A percentile compares a stretch with the other conserved stretches of the same genome.
These are phyloP conservation scores for Rhagium mordax DNA, from an alignment of 2,888 invertebrate species.

Conservation along the genomic window DNA sequence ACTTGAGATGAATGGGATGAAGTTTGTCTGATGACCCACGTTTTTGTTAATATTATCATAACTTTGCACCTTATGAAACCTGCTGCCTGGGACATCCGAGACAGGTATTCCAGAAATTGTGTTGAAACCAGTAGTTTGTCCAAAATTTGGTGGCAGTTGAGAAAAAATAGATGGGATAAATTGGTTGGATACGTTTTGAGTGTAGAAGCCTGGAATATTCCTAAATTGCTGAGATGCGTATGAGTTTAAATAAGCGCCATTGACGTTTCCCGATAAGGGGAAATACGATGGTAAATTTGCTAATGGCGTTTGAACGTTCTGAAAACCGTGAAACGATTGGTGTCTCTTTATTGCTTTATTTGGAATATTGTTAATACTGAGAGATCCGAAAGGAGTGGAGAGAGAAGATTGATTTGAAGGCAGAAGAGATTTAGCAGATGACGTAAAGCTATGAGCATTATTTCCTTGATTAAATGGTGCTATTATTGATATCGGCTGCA, in stretches of 20 bases:
- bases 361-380: constrained; percentile 21
- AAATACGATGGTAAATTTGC: constrained; percentile 36
- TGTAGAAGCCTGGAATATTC: neutral
- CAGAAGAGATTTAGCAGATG: constrained; percentile 53
- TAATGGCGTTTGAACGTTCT: constrained; percentile 46
- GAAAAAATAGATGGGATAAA: constrained; percentile 54
- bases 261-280: constrained; percentile 42
- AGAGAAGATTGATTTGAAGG: constrained; percentile 35
- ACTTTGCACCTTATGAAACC: constrained; percentile 21
- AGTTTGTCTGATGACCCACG: neutral
- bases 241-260: constrained; percentile 45
- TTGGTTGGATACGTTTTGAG: constrained; percentile 21
- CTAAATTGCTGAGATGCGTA: constrained; percentile 34
- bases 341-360: constrained; percentile 61
- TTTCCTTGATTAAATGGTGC: constrained; percentile 71
- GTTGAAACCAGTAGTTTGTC: constrained; percentile 41
- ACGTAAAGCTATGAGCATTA: constrained; percentile 51
- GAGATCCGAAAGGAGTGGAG: constrained; percentile 4
- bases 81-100: neutral
- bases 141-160: constrained; percentile 50
- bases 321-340: constrained; percentile 68
- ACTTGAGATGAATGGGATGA: neutral
- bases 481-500: constrained; percentile 75
- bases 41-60: neutral
- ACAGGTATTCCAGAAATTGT: constrained; percentile 47